Base-by-base conservation (phyloP, 2,113 vertebrate species). In the Microtus oregoni region DNA sequence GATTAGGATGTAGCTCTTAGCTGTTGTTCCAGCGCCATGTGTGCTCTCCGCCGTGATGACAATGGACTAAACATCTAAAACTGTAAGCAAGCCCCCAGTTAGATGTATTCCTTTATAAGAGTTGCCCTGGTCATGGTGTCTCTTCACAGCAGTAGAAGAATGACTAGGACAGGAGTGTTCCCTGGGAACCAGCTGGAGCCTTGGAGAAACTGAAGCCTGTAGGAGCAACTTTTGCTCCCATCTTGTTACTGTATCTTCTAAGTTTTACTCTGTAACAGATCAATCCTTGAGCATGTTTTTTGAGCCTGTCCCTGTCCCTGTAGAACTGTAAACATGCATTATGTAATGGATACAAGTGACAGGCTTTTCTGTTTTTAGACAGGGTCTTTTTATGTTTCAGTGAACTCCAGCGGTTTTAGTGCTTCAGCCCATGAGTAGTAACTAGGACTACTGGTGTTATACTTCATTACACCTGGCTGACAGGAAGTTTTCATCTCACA, bases 171-270 rank as follows among this genome's bases (percentile, higher is more conserved):
- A 61, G 24, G 94, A 95, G 89, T 93, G 82, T 93, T 96, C 79
- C 76, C 67, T 95, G 79, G 65, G 72, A 95, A 90, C 76, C 87
- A 89, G 28, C 32, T 89, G 79, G 95, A 24, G 61, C 76, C 4
- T 41, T 63, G n/a, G 38, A 91, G 61, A 89, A 79, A 91, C 44
- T 44, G 65, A 79, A 79, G 35, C 35, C 30, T n/a, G 26, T 75
- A n/a, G 87, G 73, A 93, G 17, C 22, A 83, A 44, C 50, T 95
- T 75, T 47, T 7, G 52, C 32, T 91, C 77, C n/a, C 94, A 50
- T 47, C 47, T n/a, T 95, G 20, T 91, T 87, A 87, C 44, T 94
- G 20, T 89, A 41, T 41, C 82, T 96, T 63, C 52, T 97, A 5
- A 68, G 38, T 82, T 93, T 86, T 28, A 7, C 17, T 83, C 2